These are phyloP conservation scores for Charadrius vociferus DNA, from an alignment of 2,113 vertebrate genomes.

Conservation along the genomic window DNA sequence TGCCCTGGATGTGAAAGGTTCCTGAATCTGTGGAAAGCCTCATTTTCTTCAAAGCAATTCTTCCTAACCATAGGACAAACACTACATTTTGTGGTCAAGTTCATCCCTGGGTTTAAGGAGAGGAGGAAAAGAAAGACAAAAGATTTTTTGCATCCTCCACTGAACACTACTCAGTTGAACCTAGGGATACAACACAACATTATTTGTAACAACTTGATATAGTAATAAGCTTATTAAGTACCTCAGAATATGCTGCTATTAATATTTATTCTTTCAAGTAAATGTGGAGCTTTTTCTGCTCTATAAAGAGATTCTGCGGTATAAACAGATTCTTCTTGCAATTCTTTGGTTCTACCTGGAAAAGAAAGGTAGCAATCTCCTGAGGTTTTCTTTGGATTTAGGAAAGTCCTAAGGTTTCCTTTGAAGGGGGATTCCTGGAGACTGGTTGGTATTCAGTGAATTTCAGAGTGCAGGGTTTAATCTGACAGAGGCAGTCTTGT, in stretches of 20 bases:
- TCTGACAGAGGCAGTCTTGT: not conserved
- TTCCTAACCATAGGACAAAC: not conserved
- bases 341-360: not conserved
- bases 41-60: not conserved
- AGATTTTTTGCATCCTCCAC: not conserved
- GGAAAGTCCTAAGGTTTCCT: not conserved
- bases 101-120: not conserved
- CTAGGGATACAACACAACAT: not conserved
- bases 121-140: not conserved
- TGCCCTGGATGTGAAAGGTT: not conserved
- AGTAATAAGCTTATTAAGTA: not conserved
- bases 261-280: not conserved
- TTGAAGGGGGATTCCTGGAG: not conserved
- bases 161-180: not conserved
- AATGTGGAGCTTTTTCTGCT: not conserved
- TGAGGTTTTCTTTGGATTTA: not conserved
- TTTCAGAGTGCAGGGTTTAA: not conserved
- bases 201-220: not conserved
- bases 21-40: not conserved
- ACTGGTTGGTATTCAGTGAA: not conserved
- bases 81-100: not conserved
- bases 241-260: not conserved
- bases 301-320: not conserved
- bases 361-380: not conserved
- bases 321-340: not conserved